Conservation (phyloP, 2,113 vertebrate genomes). For the Neodontobutis hainanensis region DNA sequence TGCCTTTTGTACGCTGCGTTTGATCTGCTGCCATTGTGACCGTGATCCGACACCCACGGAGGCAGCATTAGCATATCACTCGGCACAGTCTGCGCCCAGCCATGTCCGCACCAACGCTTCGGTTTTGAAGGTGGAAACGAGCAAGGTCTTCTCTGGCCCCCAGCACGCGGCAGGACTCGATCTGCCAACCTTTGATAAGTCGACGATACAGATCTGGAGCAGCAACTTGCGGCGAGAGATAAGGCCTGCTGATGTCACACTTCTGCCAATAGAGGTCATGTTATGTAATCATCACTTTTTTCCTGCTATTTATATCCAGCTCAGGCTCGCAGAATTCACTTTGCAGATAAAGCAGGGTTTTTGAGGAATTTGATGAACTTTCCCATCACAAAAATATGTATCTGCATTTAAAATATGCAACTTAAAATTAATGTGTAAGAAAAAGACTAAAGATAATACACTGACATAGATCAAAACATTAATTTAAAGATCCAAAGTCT, state of each 20-base stretch:
- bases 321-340: too few species aligned
- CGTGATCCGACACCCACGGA: constrained; percentile 32
- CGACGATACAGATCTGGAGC: constrained; percentile 43
- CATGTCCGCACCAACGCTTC: constrained; percentile 21
- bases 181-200: constrained; percentile 61
- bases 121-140: constrained; percentile 31
- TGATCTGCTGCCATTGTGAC: constrained; percentile 54
- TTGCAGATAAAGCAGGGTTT: too few species aligned
- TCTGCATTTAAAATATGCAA: too few species aligned
- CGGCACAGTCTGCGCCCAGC: constrained; percentile 35
- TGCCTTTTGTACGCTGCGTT: constrained; percentile 7
- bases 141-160: constrained; percentile 40
- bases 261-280: constrained; percentile 14
- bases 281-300: too few species aligned
- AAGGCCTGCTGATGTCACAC: constrained; percentile 31
- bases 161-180: constrained; percentile 19
- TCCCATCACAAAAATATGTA: too few species aligned
- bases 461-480: too few species aligned
- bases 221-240: constrained; percentile 46
- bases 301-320: too few species aligned
- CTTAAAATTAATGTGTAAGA: too few species aligned
- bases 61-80: constrained; percentile 59
- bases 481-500: too few species aligned
- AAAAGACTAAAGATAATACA: too few species aligned
- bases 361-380: too few species aligned